phyloP scores from a whole-genome alignment of 2,113 vertebrate genomes.

The Lynx canadensis region DNA sequence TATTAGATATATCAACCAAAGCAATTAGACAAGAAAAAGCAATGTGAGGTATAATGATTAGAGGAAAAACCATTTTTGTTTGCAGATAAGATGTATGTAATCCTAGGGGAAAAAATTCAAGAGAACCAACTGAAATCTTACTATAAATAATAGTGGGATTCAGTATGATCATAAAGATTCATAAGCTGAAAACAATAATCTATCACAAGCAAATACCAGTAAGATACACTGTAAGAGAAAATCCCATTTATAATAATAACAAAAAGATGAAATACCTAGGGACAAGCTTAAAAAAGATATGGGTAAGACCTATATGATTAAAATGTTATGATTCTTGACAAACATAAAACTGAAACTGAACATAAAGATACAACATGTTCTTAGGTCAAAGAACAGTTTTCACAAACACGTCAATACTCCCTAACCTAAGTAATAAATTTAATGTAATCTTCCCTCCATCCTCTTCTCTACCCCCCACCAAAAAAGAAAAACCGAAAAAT shows the following conservation, averaged over 20 bases:
- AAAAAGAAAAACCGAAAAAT: background rate
- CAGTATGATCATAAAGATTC: background rate
- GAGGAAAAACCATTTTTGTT: background rate
- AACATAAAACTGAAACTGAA: background rate
- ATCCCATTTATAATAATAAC: background rate
- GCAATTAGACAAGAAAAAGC: background rate
- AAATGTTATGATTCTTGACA: background rate
- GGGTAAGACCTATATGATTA: background rate
- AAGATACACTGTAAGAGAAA: background rate
- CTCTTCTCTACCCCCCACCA: rapidly evolving
- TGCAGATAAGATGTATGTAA: background rate
- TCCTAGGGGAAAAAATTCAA: background rate
- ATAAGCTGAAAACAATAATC: background rate
- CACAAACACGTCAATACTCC: background rate
- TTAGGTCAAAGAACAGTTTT: background rate
- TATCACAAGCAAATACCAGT: background rate
- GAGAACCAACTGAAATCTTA: background rate
- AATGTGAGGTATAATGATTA: background rate
- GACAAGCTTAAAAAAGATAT: background rate
- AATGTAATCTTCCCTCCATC: background rate
- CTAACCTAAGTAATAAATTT: background rate
- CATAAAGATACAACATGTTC: background rate
- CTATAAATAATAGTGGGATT: background rate
- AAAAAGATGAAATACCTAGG: background rate
- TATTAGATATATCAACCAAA: background rate